Evolutionary conservation across 2,797 vertebrate species (phyloP).

Genomic region (Hybognathus amarus): DNA sequence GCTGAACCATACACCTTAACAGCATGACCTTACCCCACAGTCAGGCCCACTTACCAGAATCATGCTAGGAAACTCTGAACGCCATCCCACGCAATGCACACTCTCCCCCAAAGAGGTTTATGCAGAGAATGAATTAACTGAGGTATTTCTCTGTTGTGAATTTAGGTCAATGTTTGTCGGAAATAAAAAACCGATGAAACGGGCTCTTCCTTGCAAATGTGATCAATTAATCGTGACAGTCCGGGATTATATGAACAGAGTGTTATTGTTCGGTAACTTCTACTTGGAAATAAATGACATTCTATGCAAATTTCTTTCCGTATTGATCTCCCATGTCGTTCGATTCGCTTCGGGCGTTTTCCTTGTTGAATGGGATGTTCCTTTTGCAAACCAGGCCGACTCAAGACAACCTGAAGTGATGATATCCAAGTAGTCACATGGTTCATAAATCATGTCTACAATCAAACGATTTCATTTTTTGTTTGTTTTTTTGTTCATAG

Average conservation of each 20-base stretch:
- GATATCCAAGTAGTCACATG: conserved; percentile 7
- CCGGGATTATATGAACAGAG: conserved; percentile 34
- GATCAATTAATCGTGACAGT: conserved; percentile 32
- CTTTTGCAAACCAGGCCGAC: conserved; percentile 22
- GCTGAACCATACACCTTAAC: conserved; percentile 73
- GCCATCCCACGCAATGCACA: conserved; percentile 49
- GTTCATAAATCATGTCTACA: conserved; percentile 16
- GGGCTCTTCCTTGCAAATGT: conserved; percentile 8
- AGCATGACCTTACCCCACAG: conserved; percentile 81
- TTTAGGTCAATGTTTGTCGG: conserved; percentile 42
- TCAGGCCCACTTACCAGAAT: conserved; percentile 84
- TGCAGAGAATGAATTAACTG: conserved; percentile 40
- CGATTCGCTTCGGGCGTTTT: conserved; percentile 3
- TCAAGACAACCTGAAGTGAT: conserved; percentile 23
- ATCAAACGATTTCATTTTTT: background rate
- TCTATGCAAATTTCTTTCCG: conserved; percentile 68
- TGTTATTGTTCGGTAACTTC: conserved; percentile 54
- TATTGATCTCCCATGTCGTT: conserved; percentile 49
- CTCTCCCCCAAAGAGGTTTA: conserved; percentile 57
- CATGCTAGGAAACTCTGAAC: conserved; percentile 73
- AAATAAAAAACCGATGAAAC: conserved; percentile 39
- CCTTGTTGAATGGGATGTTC: conserved; percentile 23
- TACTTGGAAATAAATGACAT: conserved; percentile 61
- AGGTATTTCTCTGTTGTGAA: conserved; percentile 42
- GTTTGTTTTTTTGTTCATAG: conserved; percentile 17